Evolutionary conservation across 2,797 vertebrate genomes (phyloP), one percentile per base, ranked within the genome.

Genomic region (Gouania willdenowi): DNA sequence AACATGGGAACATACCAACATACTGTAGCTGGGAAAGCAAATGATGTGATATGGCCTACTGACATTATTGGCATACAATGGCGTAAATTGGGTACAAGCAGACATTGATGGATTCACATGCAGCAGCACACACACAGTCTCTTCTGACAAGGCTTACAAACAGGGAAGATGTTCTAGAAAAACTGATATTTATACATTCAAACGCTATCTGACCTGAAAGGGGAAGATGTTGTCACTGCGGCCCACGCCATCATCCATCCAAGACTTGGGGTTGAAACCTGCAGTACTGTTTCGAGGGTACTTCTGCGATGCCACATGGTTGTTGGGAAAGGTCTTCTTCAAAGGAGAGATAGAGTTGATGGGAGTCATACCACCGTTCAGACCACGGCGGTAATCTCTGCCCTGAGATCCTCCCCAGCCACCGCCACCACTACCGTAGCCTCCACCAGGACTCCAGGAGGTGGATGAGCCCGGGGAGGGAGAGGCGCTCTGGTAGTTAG

Each of bases 311-410:
- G 93, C 91, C 82, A 97, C 91, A 28, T 98, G 96, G 87, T 94
- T 98, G 87, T 96, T 98, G 27, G 95, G 92, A 70, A 99, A 98
- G 88, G 94, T 98, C 78, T 99, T 99, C 91, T 99, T 99, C 61
- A 99, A 78, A 8, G 97, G 97, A 0, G 97, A 99, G 88, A 99
- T 97, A 37, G 97, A 98, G 87, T 97, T 99, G 77, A 98, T 90
- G 36, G 95, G 94, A 2, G 93, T 94, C 87, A 98, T 93, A 9
- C 94, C 95, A 14, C 97, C 96, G 1, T 97, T 97, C 55, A 98
- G 87, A 62, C 94, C 95, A 49, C 96, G 63, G 61, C 97, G 96
- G 79, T 97, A 98, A 79, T 98, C 96, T 64, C 94, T 90, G 61
- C 94, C 94, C 81, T 98, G 95, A 77, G 95, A 96, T 2, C 95